Evolutionary conservation across 53 echinoderm and acorn worm genomes (phyloP), one percentile per base, ranked within the genome.

Genomic region (Mesocentrotus franciscanus): DNA sequence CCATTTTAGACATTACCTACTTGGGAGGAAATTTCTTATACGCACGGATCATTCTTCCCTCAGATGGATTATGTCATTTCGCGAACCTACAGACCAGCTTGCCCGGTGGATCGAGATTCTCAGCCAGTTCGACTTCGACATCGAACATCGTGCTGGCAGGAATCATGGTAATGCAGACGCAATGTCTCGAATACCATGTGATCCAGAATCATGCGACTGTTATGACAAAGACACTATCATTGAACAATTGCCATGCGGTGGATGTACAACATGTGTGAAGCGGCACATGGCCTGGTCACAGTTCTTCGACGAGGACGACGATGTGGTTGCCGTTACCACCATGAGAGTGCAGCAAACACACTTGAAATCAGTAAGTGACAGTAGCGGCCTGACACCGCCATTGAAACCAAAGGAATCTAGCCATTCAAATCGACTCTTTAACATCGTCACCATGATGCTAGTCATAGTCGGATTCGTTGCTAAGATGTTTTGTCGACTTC

Each of bases 41-140:
- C 90, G 93, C 10, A 96, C 95, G 1, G 96, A 97, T 89, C 96
- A 95, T 68, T 92, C 90, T 90, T 71, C 93, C 36, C 30, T 93
- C 33, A 71, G 93, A 32, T 96, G 94, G 96, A 60, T 96, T 27
- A 87, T 96, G 93, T 90, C 84, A 9, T 97, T 97, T 71, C 95
- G 90, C 29, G 85, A 97, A 26, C 96, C 97, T 10, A 60, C 49
- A 8, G 95, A 94, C 26, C 96, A 97, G 75, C 90, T 96, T n/a
- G 97, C 97, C 18, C 71, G 95, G 17, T 97, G 97, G 97, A 93
- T 97, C 22, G 98, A 96, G 70, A 93, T 97, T 39, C 90, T 98
- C 34, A 89, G 95, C 42, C 96, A 96, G 90, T 97, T 93, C 76
- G 85, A 96, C 71, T 97, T 98, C 87, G 55, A 61, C 5, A 97